These are phyloP conservation scores for Alauda arvensis DNA, from an alignment of 2,797 vertebrate genomes.

Conservation along the genomic window DNA sequence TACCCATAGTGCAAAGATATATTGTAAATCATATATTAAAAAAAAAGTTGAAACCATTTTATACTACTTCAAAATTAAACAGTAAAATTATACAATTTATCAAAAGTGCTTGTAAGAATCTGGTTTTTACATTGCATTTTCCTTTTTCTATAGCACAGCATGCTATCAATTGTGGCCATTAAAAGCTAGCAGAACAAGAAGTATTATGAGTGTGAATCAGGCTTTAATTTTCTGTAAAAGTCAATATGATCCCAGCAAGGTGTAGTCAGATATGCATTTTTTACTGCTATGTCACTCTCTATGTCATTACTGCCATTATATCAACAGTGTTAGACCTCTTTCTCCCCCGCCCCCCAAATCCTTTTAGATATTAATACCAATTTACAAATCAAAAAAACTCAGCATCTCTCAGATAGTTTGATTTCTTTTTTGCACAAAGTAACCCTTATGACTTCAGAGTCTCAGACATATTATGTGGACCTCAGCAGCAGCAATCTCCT, in stretches of 20 bases:
- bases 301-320: not conserved
- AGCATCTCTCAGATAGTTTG: not conserved
- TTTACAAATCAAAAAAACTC: not conserved
- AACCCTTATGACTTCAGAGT: not conserved
- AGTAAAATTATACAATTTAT: not conserved
- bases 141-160: not conserved
- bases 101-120: not conserved
- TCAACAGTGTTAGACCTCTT: not conserved
- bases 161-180: not conserved
- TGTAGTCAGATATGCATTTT: not conserved
- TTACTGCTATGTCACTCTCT: not conserved
- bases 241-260: not conserved
- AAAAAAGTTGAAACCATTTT: not conserved
- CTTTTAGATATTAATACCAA: not conserved
- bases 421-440: not conserved
- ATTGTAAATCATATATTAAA: not conserved
- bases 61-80: not conserved
- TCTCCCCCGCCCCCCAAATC: accelerated
- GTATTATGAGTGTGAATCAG: not conserved
- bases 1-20: not conserved
- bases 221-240: not conserved
- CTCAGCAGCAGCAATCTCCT: not conserved
- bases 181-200: not conserved
- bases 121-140: not conserved
- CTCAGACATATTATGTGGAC: accelerated